phyloP scores from a whole-genome alignment of 2,797 vertebrate genomes.

The Macropodus opercularis region DNA sequence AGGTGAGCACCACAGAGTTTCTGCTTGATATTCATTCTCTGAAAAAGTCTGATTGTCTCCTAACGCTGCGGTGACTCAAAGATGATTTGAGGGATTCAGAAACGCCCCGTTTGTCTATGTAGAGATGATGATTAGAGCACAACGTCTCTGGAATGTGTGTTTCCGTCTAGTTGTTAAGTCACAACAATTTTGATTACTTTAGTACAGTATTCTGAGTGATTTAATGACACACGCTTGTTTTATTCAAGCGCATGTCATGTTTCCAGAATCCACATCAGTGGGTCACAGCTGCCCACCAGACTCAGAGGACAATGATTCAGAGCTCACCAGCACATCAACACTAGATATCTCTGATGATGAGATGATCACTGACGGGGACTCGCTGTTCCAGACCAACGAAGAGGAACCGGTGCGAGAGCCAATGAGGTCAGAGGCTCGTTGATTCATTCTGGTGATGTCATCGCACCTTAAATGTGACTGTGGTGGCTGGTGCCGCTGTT shows the following conservation, averaged over 20 bases:
- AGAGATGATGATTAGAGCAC: neutral
- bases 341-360: slow-evolving; percentile 57
- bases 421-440: slow-evolving; percentile 65
- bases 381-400: slow-evolving; percentile 12
- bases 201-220: no score
- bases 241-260: neutral
- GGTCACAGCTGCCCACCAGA: slow-evolving; percentile 10
- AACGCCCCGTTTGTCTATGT: neutral
- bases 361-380: slow-evolving; percentile 47
- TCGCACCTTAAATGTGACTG: neutral
- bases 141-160: neutral
- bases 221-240: no score
- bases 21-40: neutral
- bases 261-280: slow-evolving; percentile 47
- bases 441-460: slow-evolving; percentile 6
- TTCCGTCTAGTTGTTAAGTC: no score
- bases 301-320: slow-evolving; percentile 47
- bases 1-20: slow-evolving; percentile 50
- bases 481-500: neutral
- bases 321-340: slow-evolving; percentile 26
- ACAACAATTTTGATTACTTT: no score
- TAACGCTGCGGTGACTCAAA: slow-evolving; percentile 13
- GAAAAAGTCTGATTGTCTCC: slow-evolving; percentile 13
- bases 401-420: slow-evolving; percentile 22
- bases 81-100: slow-evolving; percentile 32